Conservation (phyloP, 23 tunicate species). For the Ascidia mentula region DNA sequence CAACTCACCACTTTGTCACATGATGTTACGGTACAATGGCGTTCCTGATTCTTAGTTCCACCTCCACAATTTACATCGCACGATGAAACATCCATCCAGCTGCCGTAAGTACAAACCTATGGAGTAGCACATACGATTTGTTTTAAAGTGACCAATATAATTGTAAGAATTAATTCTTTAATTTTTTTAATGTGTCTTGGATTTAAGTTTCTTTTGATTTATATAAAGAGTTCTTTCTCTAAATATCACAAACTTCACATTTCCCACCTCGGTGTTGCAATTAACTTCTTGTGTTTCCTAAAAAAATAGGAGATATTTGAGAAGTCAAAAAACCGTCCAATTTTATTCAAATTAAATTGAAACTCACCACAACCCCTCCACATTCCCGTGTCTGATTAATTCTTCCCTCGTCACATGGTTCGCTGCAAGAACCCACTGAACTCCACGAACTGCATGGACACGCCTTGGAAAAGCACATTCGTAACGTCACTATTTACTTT, state of each 20-base stretch:
- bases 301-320: not conserved
- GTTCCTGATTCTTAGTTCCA: not conserved
- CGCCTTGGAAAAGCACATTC: not conserved
- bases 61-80: not conserved
- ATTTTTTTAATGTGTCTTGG: too few species aligned
- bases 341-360: too few species aligned
- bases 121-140: not conserved
- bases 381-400: not conserved
- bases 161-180: too few species aligned
- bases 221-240: not conserved
- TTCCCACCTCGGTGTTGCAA: not conserved
- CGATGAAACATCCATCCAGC: not conserved
- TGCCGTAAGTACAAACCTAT: not conserved
- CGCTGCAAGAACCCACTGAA: not conserved
- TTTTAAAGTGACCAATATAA: too few species aligned
- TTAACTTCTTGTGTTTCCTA: not conserved
- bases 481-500: not conserved
- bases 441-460: slow-evolving; percentile 6
- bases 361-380: not conserved
- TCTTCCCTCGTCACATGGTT: not conserved
- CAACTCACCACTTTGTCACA: slow-evolving; percentile 4
- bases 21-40: not conserved
- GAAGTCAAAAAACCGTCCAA: not conserved
- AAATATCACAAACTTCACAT: not conserved
- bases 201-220: too few species aligned